These are phyloP conservation scores for Conus canariensis DNA, from an alignment of 2,888 invertebrate species.

Conservation along the genomic window DNA sequence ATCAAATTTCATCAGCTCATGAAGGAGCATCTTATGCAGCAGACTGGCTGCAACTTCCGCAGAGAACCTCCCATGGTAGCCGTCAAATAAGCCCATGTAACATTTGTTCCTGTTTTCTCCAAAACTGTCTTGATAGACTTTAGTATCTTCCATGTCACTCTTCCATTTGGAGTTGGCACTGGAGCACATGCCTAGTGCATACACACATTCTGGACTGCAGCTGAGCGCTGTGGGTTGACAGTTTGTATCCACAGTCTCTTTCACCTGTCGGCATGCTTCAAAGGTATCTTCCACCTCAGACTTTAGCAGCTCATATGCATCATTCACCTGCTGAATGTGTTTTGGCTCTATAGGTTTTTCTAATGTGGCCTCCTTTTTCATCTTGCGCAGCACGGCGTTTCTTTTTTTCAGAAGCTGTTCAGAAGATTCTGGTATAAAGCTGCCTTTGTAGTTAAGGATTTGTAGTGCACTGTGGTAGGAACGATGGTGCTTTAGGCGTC, in stretches of 20 bases:
- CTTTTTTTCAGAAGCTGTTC: conserved; percentile 66
- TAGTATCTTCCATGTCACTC: conserved; percentile 74
- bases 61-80: conserved; percentile 74
- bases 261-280: conserved; percentile 64
- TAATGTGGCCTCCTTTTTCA: conserved; percentile 55
- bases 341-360: conserved; percentile 58
- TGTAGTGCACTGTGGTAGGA: conserved; percentile 70
- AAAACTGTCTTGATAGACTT: conserved; percentile 74
- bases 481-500: conserved; percentile 67
- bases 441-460: conserved; percentile 60
- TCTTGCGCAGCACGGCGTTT: conserved; percentile 61
- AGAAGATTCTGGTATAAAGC: conserved; percentile 59
- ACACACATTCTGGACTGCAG: conserved; percentile 66
- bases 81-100: conserved; percentile 75
- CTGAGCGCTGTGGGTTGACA: conserved; percentile 68
- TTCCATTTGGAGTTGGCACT: conserved; percentile 73
- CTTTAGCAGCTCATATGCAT: conserved; percentile 75
- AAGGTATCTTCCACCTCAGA: conserved; percentile 71
- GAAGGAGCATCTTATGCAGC: conserved; percentile 72
- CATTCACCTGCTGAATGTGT: conserved; percentile 61
- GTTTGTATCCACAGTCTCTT: conserved; percentile 63
- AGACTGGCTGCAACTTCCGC: conserved; percentile 74
- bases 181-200: conserved; percentile 70
- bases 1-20: conserved; percentile 75
- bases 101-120: conserved; percentile 73